phyloP scores from a whole-genome alignment of 2,888 invertebrate genomes.

The Pterostichus madidus region DNA sequence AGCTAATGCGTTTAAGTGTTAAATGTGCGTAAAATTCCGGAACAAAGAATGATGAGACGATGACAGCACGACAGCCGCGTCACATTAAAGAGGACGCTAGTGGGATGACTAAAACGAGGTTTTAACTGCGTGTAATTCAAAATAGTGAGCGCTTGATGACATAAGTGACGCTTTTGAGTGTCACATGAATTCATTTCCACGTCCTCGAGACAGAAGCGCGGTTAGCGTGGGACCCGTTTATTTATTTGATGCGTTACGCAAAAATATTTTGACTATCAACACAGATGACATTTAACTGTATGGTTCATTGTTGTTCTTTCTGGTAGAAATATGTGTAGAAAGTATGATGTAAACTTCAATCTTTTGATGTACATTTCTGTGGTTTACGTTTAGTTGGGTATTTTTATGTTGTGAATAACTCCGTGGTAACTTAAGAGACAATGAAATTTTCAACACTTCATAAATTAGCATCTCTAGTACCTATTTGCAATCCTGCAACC shows the following conservation, averaged over 20 bases:
- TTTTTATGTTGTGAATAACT: no score
- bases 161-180: constrained; percentile 13
- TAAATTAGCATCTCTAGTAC: no score
- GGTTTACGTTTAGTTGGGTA: no score
- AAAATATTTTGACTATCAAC: constrained; percentile 32
- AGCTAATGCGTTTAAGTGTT: no score
- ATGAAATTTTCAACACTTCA: no score
- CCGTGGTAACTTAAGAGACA: no score
- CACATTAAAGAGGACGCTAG: constrained; percentile 24
- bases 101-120: constrained; percentile 18
- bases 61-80: neutral
- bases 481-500: no score
- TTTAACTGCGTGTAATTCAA: constrained; percentile 34
- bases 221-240: constrained; percentile 20
- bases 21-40: neutral
- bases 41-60: no score
- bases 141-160: constrained; percentile 36
- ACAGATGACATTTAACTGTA: constrained; percentile 26
- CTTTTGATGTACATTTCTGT: neutral
- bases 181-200: constrained; percentile 20
- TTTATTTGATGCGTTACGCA: constrained; percentile 18
- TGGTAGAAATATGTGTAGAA: neutral
- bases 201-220: constrained; percentile 18
- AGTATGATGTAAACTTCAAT: constrained; percentile 7
- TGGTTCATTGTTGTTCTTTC: constrained; percentile 12